Base-by-base conservation (phyloP, 1,140 invertebrate genomes). In the Drosophila cardini region DNA sequence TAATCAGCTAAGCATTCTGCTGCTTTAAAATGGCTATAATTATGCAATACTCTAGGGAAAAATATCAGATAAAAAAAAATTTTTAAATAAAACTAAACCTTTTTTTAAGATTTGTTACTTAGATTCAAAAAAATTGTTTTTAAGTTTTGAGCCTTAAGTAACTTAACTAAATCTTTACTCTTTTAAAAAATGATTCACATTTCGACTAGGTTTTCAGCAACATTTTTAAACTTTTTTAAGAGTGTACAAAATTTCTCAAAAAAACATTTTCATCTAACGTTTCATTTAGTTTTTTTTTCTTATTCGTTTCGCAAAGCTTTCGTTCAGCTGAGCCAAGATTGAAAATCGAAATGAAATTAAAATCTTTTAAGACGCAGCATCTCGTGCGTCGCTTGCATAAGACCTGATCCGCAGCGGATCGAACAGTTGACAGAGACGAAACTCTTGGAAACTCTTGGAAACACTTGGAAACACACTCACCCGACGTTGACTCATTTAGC, bases 321-420 rank as follows among this genome's bases (percentile, higher is more conserved):
- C 21, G 34, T 26, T 55, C 8, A 43, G 69, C 60, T 34, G 30
- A 38, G 21, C 46, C 55, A 26, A 38, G 50, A 11, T 48, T 53
- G 4, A 18, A 73, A 55, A 61, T 73, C 40, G 56, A 73, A 73
- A 55, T 53, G 56, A 55, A 68, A 69, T 69, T 45, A 73, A 69
- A 73, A 73, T 68, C 64, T 53, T 40, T 52, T 21, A 55, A 72
- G 63, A 72, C 63, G 48, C 71, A 55, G 70, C 65, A 42, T n/a
- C 30, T 57, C 21, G 26, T 69, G 71, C 64, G 56, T 61, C 10
- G 64, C 55, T 68, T 73, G 52, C 42, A 69, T 73, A 73, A 73
- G 38, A 15, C 32, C 6, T 57, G 15, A 16, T 26, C 53, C 38
- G 13, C 62, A 45, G 38, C 52, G 43, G 34, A 45, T 34, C 21